phyloP scores from a whole-genome alignment of 1,140 invertebrate species.

The Stegodyphus mimosarum region DNA sequence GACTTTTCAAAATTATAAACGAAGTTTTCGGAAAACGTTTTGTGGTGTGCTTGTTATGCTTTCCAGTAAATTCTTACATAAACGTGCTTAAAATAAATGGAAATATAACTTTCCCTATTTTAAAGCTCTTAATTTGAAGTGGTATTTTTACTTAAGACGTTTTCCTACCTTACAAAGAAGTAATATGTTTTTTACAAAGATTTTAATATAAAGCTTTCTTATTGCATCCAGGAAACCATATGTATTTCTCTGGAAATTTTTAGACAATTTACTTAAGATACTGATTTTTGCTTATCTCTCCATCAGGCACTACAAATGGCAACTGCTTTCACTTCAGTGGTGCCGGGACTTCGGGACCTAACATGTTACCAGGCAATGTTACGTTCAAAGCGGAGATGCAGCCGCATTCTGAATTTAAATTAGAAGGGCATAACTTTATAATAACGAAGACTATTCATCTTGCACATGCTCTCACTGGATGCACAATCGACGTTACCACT shows the following conservation, averaged over 20 bases:
- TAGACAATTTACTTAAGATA: background rate
- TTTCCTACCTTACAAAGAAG: too few relatives aligned
- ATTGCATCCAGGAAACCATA: background rate
- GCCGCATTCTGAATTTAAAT: slow-evolving; percentile 8
- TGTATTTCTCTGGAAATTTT: background rate
- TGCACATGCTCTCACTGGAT: slow-evolving; percentile 33
- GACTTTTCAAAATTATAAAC: too few relatives aligned
- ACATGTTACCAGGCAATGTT: slow-evolving; percentile 29
- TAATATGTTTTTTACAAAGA: too few relatives aligned
- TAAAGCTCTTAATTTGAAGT: too few relatives aligned
- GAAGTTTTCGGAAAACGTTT: too few relatives aligned
- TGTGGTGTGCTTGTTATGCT: too few relatives aligned
- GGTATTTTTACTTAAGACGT: too few relatives aligned
- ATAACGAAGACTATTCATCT: background rate
- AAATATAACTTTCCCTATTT: too few relatives aligned
- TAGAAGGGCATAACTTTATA: slow-evolving; percentile 28
- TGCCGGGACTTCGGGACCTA: slow-evolving; percentile 28
- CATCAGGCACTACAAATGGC: slow-evolving; percentile 21
- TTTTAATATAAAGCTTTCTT: too few relatives aligned
- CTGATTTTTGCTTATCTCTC: background rate
- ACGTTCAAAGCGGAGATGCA: slow-evolving; percentile 20
- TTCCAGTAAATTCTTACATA: too few relatives aligned
- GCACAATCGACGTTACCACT: slow-evolving; percentile 17
- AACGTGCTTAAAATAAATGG: too few relatives aligned
- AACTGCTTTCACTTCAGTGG: slow-evolving; percentile 28